Base-by-base conservation (phyloP, 2,797 vertebrate genomes). In the Xenopus petersii region DNA sequence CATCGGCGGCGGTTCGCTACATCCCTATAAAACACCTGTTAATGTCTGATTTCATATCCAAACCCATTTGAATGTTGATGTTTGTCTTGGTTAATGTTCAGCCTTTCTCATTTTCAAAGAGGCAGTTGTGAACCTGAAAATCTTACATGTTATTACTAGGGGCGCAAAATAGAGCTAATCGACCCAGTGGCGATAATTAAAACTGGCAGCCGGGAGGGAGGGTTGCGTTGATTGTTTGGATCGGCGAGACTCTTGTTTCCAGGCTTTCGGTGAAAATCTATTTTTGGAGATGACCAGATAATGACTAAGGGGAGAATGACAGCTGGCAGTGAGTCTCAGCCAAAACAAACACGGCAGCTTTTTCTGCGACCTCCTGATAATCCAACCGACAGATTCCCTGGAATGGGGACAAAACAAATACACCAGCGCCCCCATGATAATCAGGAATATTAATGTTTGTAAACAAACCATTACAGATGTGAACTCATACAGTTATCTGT, bases 261-360 rank as follows among this genome's bases (percentile, higher is more conserved):
- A 73, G 68, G 58, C 70, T 73, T 61, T 64, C 67, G 30, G 51
- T 55, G 47, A 73, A 73, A 69, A 78, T 69, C 70, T 78, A 73
- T 78, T 78, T 73, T 78, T 69, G 71, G 65, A 69, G 75, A 64
- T 49, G 46, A 71, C 59, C 58, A 59, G 75, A 73, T 78, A 78
- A 78, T 77, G 75, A 78, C 60, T 73, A 42, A 24, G 21, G 46
- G 66, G 54, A 78, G 59, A 78, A 49, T 78, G 71, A 73, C 70
- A 78, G 71, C 65, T 73, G 70, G 71, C 42, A 69, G 64, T 58
- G 65, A 63, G 63, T 60, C 36, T 54, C 66, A 59, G 65, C 70
- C 75, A 73, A 71, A 58, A 68, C 70, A 77, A 77, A 72, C 58
- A 73, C 48, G 49, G 59, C 75, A 73, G 65, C 66, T 64, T 60